phyloP scores from a whole-genome alignment of 2,797 vertebrate species.

The Prunella strophiata region DNA sequence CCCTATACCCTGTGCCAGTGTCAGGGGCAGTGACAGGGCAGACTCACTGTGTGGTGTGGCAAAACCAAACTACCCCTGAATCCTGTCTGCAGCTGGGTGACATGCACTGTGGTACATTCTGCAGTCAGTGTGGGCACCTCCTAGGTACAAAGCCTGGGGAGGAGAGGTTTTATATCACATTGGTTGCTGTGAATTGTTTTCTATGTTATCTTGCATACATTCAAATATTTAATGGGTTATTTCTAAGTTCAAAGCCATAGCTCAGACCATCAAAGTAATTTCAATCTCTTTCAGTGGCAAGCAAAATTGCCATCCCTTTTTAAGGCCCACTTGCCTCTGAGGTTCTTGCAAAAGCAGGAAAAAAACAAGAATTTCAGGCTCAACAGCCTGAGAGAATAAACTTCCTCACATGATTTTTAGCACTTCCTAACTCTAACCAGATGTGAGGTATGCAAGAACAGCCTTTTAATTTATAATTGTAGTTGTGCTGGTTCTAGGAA shows the following conservation, averaged over 20 bases:
- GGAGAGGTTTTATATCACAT: not conserved
- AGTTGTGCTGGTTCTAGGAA: not conserved
- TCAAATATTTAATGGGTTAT: not conserved
- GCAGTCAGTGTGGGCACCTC: not conserved
- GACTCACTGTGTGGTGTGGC: not conserved
- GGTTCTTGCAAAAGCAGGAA: not conserved
- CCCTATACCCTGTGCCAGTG: rapidly evolving
- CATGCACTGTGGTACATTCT: not conserved
- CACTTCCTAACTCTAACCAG: constrained; percentile 6
- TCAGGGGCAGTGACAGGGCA: not conserved
- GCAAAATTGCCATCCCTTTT: not conserved
- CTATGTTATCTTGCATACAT: rapidly evolving
- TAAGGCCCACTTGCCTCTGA: not conserved
- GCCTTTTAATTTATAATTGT: constrained; percentile 7
- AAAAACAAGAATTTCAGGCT: not conserved
- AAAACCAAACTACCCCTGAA: not conserved
- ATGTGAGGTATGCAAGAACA: constrained; percentile 15
- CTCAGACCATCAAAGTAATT: not conserved
- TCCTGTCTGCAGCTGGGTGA: not conserved
- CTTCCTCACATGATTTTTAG: not conserved
- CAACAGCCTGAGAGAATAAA: not conserved
- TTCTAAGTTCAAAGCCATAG: not conserved
- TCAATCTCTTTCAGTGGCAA: not conserved
- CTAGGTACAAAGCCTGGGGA: not conserved
- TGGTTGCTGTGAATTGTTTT: not conserved